Percentiles rank a stretch among this genome's conserved stretches.
These are phyloP conservation scores for Apoda limacodes DNA, from an alignment of 2,888 invertebrate genomes.

Conservation along the genomic window DNA sequence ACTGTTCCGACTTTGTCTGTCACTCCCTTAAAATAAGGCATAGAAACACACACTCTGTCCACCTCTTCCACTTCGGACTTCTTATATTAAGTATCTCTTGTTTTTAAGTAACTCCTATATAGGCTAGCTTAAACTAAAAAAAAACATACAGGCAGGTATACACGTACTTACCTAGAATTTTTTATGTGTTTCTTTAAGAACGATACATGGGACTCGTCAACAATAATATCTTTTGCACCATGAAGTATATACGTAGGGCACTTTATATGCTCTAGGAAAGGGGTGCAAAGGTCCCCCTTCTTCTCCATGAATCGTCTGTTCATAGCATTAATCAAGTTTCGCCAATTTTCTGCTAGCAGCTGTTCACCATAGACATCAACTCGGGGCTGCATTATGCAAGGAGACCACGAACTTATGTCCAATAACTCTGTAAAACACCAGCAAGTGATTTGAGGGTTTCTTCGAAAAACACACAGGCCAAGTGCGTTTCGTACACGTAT, in stretches of 20 bases:
- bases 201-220: slow-evolving; percentile 2
- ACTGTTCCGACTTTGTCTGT: too few species aligned
- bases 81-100: too few species aligned
- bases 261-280: slow-evolving; percentile 65
- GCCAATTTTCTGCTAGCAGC: slow-evolving; percentile 73
- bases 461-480: too few species aligned
- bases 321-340: slow-evolving; percentile 74
- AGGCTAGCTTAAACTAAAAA: too few species aligned
- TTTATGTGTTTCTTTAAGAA: slow-evolving; percentile 8
- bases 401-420: slow-evolving; percentile 79
- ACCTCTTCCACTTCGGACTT: too few species aligned
- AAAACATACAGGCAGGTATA: too few species aligned
- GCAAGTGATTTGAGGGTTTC: neutral
- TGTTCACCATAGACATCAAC: slow-evolving; percentile 76
- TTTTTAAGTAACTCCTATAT: too few species aligned
- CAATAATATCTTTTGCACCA: slow-evolving; percentile 6
- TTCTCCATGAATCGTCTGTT: slow-evolving; percentile 6
- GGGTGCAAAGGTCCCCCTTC: slow-evolving; percentile 74
- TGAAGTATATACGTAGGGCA: slow-evolving; percentile 31
- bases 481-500: too few species aligned
- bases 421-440: slow-evolving; percentile 51
- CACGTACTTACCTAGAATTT: slow-evolving; percentile 7
- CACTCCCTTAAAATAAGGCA: too few species aligned
- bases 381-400: slow-evolving; percentile 75
- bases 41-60: too few species aligned